These are phyloP conservation scores for Thalassarche chlororhynchos DNA, from an alignment of 2,113 vertebrate genomes.

Conservation along the genomic window DNA sequence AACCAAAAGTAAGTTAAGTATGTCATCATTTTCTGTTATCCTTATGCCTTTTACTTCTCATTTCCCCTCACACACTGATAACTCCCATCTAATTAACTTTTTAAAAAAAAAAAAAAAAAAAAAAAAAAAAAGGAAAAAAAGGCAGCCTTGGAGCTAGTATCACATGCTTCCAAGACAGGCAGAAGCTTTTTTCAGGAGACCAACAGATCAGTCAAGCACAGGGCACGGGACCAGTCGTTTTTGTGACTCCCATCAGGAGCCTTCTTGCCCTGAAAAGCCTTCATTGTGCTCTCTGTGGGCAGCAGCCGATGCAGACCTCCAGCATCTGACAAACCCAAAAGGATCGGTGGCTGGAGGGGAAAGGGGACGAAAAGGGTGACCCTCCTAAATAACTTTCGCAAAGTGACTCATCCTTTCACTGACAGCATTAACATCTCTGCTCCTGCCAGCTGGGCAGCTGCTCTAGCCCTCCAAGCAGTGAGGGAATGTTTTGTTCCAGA, in stretches of 20 bases:
- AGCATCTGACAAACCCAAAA: not conserved
- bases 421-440: conserved; percentile 65
- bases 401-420: conserved; percentile 71
- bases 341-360: not conserved
- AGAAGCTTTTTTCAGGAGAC: not conserved
- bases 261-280: conserved; percentile 31
- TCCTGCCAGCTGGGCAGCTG: conserved; percentile 77
- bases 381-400: conserved; percentile 48
- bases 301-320: not conserved
- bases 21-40: not conserved
- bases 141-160: not conserved
- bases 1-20: not conserved
- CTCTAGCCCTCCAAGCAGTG: conserved; percentile 52
- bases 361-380: not conserved
- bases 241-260: not conserved
- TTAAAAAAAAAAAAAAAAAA: not conserved
- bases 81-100: not conserved
- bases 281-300: not conserved
- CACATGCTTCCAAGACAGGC: not conserved
- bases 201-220: not conserved
- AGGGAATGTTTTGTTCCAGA: conserved; percentile 78
- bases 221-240: not conserved
- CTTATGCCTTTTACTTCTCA: not conserved
- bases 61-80: not conserved
- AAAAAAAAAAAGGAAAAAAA: not conserved